These are phyloP conservation scores for Bos javanicus DNA, from an alignment of 2,113 vertebrate species.

Conservation along the genomic window DNA sequence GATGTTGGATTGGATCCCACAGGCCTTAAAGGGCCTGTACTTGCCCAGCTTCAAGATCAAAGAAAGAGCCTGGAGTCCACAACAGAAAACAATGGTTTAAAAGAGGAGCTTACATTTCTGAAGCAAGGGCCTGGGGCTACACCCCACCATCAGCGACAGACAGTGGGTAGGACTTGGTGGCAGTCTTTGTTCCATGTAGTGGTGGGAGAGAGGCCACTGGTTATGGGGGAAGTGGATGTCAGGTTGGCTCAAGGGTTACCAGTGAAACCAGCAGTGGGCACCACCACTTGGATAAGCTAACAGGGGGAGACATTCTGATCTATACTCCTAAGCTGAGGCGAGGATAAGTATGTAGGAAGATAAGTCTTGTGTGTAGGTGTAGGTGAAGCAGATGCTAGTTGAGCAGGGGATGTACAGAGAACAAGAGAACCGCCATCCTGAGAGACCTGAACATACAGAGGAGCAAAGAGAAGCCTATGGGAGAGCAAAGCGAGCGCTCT, in stretches of 20 bases:
- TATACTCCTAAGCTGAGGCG: neutral
- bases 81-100: neutral
- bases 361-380: neutral
- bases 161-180: neutral
- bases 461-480: neutral
- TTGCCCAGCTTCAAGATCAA: neutral
- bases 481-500: neutral
- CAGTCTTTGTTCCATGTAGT: neutral
- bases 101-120: neutral
- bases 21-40: neutral
- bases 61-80: neutral
- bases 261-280: neutral
- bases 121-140: neutral
- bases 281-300: neutral
- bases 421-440: neutral
- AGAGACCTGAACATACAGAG: neutral
- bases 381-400: neutral
- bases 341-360: neutral
- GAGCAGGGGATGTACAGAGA: neutral
- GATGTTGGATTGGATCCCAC: neutral
- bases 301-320: neutral
- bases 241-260: neutral
- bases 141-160: neutral
- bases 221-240: too few species aligned
- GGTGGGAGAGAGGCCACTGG: neutral